Percentiles rank a stretch among this genome's conserved stretches.
Evolutionary conservation across 2,113 vertebrate genomes (phyloP).

Genomic region (Mirza zaza): DNA sequence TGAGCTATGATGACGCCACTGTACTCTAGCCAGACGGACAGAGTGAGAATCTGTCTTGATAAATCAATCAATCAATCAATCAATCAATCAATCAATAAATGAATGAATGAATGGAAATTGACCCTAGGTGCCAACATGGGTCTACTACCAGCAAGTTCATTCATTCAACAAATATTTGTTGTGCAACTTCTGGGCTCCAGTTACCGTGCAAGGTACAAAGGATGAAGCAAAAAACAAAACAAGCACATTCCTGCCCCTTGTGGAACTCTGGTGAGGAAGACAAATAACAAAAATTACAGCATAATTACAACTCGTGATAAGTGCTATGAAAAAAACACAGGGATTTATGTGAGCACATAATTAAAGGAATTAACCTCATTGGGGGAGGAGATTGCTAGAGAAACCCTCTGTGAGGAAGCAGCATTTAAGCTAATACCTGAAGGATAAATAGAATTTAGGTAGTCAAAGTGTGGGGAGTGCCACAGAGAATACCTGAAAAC

Average conservation of each 20-base stretch:
- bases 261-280: not conserved
- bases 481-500: not conserved
- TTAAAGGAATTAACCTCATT: not conserved
- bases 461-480: not conserved
- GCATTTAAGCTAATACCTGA: not conserved
- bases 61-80: too few relatives aligned
- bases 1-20: not conserved
- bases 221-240: conserved; percentile 20
- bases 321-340: not conserved
- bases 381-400: not conserved
- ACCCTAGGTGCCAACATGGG: not conserved
- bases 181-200: not conserved
- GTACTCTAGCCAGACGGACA: not conserved
- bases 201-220: not conserved
- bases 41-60: not conserved
- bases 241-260: not conserved
- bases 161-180: conserved; percentile 41
- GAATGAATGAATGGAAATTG: not conserved
- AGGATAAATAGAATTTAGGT: not conserved
- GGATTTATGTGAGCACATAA: not conserved
- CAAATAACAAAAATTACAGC: not conserved
- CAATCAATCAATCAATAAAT: too few relatives aligned
- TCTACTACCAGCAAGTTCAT: not conserved
- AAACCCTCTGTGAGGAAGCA: not conserved
- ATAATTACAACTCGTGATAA: not conserved